Percentiles rank a stretch among this genome's conserved stretches.
phyloP scores from a whole-genome alignment of 1,140 invertebrate species.

The Chelonus insularis region DNA sequence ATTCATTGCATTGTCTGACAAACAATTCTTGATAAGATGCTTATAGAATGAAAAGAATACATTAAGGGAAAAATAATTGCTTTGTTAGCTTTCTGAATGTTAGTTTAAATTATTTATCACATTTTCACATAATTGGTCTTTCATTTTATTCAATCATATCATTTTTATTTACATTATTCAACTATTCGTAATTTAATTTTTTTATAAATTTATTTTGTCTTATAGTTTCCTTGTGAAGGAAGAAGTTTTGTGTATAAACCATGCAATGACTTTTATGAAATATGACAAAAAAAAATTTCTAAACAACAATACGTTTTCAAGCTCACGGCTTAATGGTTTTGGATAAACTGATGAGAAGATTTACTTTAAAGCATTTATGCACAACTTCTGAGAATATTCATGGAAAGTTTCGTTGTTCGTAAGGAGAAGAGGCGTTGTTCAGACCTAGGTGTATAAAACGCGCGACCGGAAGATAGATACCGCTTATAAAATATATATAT shows the following conservation, averaged over 20 bases:
- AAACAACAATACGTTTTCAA: not conserved
- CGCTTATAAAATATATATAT: constrained; percentile 25
- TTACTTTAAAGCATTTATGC: not conserved
- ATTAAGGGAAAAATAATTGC: not conserved
- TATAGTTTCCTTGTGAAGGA: too few species aligned
- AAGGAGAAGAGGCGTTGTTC: not conserved
- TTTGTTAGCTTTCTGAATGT: too few species aligned
- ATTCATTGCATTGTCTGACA: constrained; percentile 34
- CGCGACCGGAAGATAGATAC: constrained; percentile 25
- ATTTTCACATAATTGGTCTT: too few species aligned
- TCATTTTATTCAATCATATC: too few species aligned
- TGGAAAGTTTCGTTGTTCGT: constrained; percentile 16
- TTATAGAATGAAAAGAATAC: not conserved
- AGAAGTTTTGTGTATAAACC: too few species aligned
- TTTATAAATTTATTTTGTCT: too few species aligned
- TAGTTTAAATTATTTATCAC: too few species aligned
- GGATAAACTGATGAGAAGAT: constrained; percentile 4
- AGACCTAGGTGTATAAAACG: constrained; percentile 19
- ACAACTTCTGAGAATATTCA: constrained; percentile 15
- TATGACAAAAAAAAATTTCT: not conserved
- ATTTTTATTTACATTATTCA: too few species aligned
- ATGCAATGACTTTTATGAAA: too few species aligned
- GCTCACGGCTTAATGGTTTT: constrained; percentile 5
- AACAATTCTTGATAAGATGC: constrained; percentile 26
- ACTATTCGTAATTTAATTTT: too few species aligned